phyloP scores from a whole-genome alignment of 2,113 vertebrate genomes.

The Vombatus ursinus region DNA sequence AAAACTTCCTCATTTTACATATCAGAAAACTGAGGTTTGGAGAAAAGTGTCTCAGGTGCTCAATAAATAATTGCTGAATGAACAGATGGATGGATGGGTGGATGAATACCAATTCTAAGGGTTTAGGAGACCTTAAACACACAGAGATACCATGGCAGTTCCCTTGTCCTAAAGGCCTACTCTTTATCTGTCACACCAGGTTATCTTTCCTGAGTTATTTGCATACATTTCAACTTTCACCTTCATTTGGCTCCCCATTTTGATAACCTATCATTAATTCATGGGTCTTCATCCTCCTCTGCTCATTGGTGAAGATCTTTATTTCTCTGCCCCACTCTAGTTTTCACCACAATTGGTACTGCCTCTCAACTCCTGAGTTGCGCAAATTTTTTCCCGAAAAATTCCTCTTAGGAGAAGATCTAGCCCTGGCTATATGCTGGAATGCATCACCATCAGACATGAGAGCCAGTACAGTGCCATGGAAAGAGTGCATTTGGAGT shows the following conservation, averaged over 20 bases:
- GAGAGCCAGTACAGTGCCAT: not conserved
- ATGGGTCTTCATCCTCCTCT: not conserved
- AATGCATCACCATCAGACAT: not conserved
- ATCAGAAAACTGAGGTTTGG: not conserved
- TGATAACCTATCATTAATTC: not conserved
- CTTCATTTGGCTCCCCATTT: not conserved
- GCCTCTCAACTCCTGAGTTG: not conserved
- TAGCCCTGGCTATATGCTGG: not conserved
- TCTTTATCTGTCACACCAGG: conserved; percentile 16
- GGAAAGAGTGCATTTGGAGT: not conserved
- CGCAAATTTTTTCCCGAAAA: not conserved
- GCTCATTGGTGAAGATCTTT: not conserved
- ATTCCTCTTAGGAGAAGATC: not conserved
- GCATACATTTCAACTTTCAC: not conserved
- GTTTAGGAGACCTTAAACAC: not conserved
- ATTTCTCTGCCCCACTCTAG: not conserved
- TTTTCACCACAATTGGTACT: not conserved
- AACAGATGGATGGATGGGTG: not conserved
- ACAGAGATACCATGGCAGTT: not conserved
- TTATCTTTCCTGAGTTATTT: not conserved
- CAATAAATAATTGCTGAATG: not conserved
- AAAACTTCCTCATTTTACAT: not conserved
- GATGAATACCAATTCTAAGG: not conserved
- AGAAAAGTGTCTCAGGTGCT: not conserved
- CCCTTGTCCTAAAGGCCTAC: not conserved